phyloP scores from a whole-genome alignment of 2,797 vertebrate species.

The Miichthys miiuy region DNA sequence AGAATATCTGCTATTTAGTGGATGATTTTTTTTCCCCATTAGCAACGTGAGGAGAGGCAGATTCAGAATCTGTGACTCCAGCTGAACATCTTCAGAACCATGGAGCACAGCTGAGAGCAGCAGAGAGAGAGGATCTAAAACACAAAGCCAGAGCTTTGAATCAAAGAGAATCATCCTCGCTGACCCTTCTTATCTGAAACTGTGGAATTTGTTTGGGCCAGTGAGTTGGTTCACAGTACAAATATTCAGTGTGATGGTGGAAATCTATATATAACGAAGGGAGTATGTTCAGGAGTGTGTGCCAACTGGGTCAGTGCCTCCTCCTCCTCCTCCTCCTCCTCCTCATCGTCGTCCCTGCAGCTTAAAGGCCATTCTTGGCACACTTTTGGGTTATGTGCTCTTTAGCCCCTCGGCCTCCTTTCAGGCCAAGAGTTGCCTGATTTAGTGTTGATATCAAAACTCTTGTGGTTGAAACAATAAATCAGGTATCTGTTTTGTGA shows the following conservation, averaged over 20 bases:
- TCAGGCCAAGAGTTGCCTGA: constrained; percentile 1
- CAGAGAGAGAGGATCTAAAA: neutral
- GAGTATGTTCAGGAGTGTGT: constrained; percentile 50
- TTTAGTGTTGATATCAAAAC: constrained; percentile 25
- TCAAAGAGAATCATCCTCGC: neutral
- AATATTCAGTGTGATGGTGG: constrained; percentile 30
- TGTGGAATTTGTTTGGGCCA: constrained; percentile 14
- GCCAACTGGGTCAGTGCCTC: constrained; percentile 64
- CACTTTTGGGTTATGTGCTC: constrained; percentile 15
- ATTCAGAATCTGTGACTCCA: neutral
- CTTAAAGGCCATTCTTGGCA: constrained; percentile 34
- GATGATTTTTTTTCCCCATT: neutral
- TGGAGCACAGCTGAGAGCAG: neutral
- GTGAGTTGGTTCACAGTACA: constrained; percentile 22
- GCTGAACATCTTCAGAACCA: neutral
- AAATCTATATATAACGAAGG: constrained; percentile 59
- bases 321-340: constrained; percentile 13
- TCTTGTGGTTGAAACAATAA: constrained; percentile 14
- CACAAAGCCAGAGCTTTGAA: no score
- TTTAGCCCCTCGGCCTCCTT: neutral
- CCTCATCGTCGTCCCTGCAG: constrained; percentile 10
- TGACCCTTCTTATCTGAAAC: constrained; percentile 2
- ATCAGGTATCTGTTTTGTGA: constrained; percentile 7
- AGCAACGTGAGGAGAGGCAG: neutral
- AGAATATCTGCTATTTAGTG: neutral